Conservation (phyloP, 1,140 invertebrate species). For the Drosophila serrata region DNA sequence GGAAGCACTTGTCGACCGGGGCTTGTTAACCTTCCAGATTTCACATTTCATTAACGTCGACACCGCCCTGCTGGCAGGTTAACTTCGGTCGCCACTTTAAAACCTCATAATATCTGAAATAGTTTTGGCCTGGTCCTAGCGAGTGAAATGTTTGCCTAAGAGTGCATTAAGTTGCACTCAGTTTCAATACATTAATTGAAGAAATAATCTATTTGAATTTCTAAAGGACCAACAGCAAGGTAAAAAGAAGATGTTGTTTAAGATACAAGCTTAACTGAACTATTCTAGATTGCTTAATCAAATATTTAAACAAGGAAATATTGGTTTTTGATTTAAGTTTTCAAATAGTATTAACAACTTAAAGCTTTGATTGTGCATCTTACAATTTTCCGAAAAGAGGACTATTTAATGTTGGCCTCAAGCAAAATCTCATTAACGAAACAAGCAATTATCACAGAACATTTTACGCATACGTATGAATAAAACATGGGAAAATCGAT, state of each 20-base stretch:
- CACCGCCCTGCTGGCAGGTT: constrained; percentile 61
- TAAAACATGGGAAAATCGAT: constrained; percentile 32
- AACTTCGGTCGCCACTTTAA: constrained; percentile 13
- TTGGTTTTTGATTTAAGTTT: too few relatives aligned
- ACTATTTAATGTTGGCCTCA: background rate
- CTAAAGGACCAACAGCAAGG: constrained; percentile 1
- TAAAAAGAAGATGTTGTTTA: background rate
- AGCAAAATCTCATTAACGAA: constrained; percentile 5
- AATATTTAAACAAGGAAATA: too few relatives aligned
- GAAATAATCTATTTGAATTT: background rate
- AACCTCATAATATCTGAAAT: constrained; percentile 4
- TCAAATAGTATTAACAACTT: too few relatives aligned
- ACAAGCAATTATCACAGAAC: constrained; percentile 6
- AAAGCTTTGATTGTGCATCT: background rate
- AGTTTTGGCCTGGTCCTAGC: background rate
- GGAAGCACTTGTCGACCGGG: constrained; percentile 15
- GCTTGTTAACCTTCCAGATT: constrained; percentile 42
- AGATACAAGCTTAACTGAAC: background rate
- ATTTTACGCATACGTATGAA: constrained; percentile 20
- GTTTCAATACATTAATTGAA: background rate
- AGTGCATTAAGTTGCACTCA: constrained; percentile 17
- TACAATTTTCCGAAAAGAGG: background rate
- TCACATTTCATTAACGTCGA: constrained; percentile 65
- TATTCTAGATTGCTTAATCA: too few relatives aligned
- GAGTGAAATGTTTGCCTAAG: constrained; percentile 26